Conservation (phyloP, 2,888 invertebrate species). For the Rhagophthalmus giganteus region DNA sequence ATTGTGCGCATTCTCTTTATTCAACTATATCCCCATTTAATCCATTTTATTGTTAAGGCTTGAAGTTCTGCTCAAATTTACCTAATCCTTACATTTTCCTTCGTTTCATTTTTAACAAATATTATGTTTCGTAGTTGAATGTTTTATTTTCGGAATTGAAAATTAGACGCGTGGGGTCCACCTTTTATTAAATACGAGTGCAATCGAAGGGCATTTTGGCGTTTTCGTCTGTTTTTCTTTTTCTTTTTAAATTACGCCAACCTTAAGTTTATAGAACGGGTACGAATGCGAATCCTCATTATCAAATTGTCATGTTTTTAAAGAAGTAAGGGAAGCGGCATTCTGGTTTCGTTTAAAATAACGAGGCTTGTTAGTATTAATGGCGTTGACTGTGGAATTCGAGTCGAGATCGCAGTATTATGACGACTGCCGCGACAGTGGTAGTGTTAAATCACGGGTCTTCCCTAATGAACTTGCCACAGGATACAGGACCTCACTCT, state of each 20-base stretch:
- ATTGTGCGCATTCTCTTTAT: constrained; percentile 54
- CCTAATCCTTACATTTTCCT: constrained; percentile 27
- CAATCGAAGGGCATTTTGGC: no score
- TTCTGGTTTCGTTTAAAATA: constrained; percentile 44
- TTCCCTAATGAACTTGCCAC: constrained; percentile 42
- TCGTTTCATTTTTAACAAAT: constrained; percentile 23
- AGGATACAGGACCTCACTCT: constrained; percentile 32
- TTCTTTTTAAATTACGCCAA: no score
- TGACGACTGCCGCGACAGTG: constrained; percentile 44
- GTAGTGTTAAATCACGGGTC: constrained; percentile 43
- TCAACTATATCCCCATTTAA: constrained; percentile 51
- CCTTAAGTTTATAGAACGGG: no score
- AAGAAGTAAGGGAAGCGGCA: constrained; percentile 33
- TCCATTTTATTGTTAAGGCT: constrained; percentile 53
- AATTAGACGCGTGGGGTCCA: no score
- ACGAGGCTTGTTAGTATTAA: constrained; percentile 49
- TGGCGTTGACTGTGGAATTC: constrained; percentile 41
- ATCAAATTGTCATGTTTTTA: constrained; percentile 39
- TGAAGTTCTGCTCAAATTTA: constrained; percentile 48
- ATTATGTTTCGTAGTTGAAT: no score
- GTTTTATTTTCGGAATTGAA: no score
- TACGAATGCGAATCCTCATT: constrained; percentile 31
- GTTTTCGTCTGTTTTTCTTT: no score
- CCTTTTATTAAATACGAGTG: no score
- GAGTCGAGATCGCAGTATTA: constrained; percentile 41